Evolutionary conservation across 2,113 vertebrate genomes (phyloP).

Genomic region (Hiodon alosoides): DNA sequence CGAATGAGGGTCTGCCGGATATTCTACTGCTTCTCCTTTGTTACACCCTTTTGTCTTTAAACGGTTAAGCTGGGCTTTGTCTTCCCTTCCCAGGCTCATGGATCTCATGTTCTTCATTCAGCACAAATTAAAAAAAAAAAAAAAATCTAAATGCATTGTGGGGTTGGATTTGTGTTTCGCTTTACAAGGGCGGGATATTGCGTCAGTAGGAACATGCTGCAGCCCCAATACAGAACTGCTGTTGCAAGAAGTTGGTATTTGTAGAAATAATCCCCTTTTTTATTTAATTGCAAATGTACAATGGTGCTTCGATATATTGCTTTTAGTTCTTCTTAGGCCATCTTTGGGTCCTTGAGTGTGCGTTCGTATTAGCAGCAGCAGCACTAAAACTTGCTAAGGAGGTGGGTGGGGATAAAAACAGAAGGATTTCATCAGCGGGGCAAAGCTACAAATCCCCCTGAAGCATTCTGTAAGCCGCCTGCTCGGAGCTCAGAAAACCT

Average conservation of each 20-base stretch:
- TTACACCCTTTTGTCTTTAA: too few species aligned
- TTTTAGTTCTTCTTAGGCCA: slow-evolving; percentile 15
- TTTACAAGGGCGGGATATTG: slow-evolving; percentile 12
- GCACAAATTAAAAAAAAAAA: slow-evolving; percentile 2
- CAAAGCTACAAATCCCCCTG: too few species aligned
- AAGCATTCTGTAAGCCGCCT: background rate
- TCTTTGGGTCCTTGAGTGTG: background rate
- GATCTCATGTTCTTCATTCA: slow-evolving; percentile 19
- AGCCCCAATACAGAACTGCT: background rate
- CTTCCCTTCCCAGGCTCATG: background rate
- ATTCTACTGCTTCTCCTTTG: too few species aligned
- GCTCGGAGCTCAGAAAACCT: background rate
- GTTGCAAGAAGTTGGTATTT: slow-evolving; percentile 29
- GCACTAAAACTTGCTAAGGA: too few species aligned
- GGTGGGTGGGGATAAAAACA: background rate
- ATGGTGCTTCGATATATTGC: background rate
- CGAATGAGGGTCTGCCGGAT: too few species aligned
- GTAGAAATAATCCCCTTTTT: slow-evolving; percentile 30
- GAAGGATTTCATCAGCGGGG: background rate
- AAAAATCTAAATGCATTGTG: slow-evolving; percentile 7
- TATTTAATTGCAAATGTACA: slow-evolving; percentile 2
- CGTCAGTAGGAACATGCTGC: slow-evolving; percentile 14
- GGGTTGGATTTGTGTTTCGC: slow-evolving; percentile 21
- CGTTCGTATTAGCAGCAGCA: too few species aligned
- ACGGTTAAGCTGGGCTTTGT: slow-evolving; percentile 4